These are phyloP conservation scores for Eriosoma lanigerum DNA, from an alignment of 1,140 invertebrate species.

Conservation along the genomic window DNA sequence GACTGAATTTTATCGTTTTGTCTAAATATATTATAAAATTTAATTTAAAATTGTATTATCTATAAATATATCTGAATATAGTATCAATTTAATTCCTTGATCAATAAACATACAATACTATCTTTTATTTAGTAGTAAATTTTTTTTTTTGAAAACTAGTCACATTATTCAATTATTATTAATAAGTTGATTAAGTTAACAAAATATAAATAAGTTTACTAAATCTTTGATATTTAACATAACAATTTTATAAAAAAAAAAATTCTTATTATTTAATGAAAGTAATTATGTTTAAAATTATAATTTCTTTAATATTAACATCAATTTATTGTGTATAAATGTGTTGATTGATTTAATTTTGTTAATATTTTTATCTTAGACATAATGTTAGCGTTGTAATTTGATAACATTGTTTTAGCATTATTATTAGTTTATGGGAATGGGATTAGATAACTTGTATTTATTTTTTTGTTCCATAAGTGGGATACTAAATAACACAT, in stretches of 20 bases:
- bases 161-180: slow-evolving; percentile 6
- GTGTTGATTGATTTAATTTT: slow-evolving; percentile 39
- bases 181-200: not conserved
- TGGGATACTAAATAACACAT: slow-evolving; percentile 21
- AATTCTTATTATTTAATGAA: not conserved
- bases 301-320: slow-evolving; percentile 19
- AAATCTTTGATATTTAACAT: slow-evolving; percentile 25
- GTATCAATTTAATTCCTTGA: not conserved
- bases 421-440: slow-evolving; percentile 33
- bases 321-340: slow-evolving; percentile 3
- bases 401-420: slow-evolving; percentile 14
- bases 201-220: not conserved
- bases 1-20: slow-evolving; percentile 10
- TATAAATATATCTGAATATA: too few relatives aligned
- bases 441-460: slow-evolving; percentile 42
- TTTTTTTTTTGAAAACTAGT: slow-evolving; percentile 5
- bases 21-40: slow-evolving; percentile 7
- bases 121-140: not conserved
- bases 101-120: not conserved
- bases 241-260: not conserved
- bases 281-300: not conserved
- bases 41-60: too few relatives aligned
- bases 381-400: slow-evolving; percentile 8
- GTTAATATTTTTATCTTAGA: slow-evolving; percentile 40
- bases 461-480: slow-evolving; percentile 44